Evolutionary conservation across 2,797 vertebrate genomes (phyloP).

Genomic region (Channallabes apus): DNA sequence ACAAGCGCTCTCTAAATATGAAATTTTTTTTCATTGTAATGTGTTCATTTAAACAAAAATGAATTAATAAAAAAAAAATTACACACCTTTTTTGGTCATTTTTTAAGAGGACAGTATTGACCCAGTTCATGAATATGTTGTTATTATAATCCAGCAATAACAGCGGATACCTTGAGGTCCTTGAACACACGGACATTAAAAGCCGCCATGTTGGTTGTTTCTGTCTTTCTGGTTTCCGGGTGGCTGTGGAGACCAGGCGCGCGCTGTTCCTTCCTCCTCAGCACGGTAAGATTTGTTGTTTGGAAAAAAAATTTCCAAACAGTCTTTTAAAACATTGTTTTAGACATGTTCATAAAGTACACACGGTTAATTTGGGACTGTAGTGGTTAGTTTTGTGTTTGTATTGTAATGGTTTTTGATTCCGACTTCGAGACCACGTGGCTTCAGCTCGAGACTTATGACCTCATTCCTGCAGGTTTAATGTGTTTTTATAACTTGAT

Average conservation of each 20-base stretch:
- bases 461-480: no score
- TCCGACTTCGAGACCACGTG: background rate
- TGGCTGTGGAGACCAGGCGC: no score
- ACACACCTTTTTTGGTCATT: no score
- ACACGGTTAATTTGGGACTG: background rate
- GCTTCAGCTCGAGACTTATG: background rate
- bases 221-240: background rate
- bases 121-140: rapidly evolving
- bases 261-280: no score
- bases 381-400: background rate
- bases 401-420: background rate
- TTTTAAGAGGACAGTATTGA: background rate
- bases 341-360: background rate
- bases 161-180: slow-evolving; percentile 34
- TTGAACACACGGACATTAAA: slow-evolving; percentile 32
- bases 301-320: no score
- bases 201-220: background rate
- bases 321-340: no score
- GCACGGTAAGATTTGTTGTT: background rate
- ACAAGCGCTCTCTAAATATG: no score
- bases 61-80: no score
- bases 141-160: slow-evolving; percentile 12
- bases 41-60: no score
- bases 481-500: no score
- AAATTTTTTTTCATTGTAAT: no score